These are phyloP conservation scores for Okapia johnstoni DNA, from an alignment of 2,113 vertebrate species.

Conservation along the genomic window DNA sequence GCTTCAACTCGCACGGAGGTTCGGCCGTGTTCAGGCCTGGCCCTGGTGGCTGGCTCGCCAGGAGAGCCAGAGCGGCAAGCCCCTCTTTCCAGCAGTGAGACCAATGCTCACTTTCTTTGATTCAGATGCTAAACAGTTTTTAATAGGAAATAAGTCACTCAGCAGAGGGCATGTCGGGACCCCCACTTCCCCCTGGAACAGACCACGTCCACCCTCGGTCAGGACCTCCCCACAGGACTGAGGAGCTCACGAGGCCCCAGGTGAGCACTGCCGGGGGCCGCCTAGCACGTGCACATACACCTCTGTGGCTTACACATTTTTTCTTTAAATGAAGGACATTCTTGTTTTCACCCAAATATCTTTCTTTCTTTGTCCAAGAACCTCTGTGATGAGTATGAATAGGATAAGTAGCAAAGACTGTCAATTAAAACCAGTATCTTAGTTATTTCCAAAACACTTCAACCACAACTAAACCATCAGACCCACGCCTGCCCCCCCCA, in stretches of 20 bases:
- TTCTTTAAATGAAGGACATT: neutral
- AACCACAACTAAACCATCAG: neutral
- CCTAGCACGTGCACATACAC: neutral
- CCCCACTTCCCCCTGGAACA: neutral
- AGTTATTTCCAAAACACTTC: neutral
- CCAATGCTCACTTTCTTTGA: neutral
- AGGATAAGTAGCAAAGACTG: neutral
- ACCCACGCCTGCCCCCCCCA: accelerated
- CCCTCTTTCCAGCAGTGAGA: neutral
- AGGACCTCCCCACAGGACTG: neutral
- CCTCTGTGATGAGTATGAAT: neutral
- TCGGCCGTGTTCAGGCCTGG: neutral
- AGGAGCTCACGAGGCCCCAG: neutral
- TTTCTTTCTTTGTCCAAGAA: neutral
- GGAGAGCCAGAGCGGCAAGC: accelerated
- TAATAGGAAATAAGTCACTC: neutral
- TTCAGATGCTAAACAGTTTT: neutral
- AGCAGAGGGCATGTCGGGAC: neutral
- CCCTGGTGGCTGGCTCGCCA: neutral
- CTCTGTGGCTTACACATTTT: neutral
- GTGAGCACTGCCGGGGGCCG: neutral
- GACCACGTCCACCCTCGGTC: neutral
- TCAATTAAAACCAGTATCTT: neutral
- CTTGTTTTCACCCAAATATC: neutral
- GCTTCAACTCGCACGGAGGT: neutral